These are phyloP conservation scores for Uromys caudimaculatus DNA, from an alignment of 2,797 vertebrate species.

Conservation along the genomic window DNA sequence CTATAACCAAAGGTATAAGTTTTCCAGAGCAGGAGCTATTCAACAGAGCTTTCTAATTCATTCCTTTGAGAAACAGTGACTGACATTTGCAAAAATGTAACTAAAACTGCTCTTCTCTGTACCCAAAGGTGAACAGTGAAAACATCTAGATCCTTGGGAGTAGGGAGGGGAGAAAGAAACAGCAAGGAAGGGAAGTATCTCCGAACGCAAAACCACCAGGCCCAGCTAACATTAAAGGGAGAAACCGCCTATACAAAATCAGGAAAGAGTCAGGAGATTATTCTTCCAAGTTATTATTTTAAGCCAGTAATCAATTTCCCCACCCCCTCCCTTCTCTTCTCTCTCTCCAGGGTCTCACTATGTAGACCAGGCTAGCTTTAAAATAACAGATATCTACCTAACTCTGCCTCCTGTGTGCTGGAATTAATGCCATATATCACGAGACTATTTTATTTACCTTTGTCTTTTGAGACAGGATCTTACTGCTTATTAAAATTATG, in stretches of 20 bases:
- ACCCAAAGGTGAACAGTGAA: neutral
- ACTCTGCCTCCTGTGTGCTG: neutral
- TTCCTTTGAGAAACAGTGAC: constrained; percentile 15
- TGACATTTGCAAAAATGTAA: neutral
- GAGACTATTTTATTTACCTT: neutral
- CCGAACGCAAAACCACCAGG: neutral
- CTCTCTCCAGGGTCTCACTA: neutral
- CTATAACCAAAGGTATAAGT: neutral
- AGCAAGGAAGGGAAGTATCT: neutral
- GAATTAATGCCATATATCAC: neutral
- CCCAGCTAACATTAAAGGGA: neutral
- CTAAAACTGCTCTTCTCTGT: neutral
- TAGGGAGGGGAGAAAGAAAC: neutral
- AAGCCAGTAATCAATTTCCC: neutral
- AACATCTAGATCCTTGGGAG: neutral
- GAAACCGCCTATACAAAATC: neutral
- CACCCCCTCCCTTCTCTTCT: neutral
- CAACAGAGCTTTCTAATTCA: neutral
- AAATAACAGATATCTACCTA: neutral
- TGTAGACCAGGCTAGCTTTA: neutral
- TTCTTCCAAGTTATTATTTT: constrained; percentile 14
- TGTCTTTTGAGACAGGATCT: neutral
- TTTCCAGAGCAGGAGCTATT: neutral
- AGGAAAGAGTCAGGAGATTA: neutral
- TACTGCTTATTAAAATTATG: constrained; percentile 7